These are phyloP conservation scores for Drosophila busckii DNA, from an alignment of 1,140 invertebrate genomes.

Conservation along the genomic window DNA sequence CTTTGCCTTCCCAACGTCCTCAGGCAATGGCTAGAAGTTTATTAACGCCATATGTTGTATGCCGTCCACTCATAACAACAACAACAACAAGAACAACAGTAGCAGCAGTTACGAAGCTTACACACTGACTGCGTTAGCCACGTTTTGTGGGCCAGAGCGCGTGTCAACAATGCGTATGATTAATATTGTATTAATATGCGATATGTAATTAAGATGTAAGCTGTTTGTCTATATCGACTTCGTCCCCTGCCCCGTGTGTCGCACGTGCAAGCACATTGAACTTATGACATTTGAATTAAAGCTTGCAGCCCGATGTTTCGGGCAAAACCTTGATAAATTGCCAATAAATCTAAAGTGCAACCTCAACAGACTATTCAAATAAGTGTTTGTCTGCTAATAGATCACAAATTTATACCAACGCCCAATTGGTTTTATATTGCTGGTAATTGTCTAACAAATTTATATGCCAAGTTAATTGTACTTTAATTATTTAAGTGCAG, in stretches of 20 bases:
- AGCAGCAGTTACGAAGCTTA: constrained; percentile 27
- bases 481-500: constrained; percentile 59
- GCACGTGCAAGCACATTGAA: no score
- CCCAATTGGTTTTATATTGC: background rate
- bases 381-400: constrained; percentile 18
- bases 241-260: no score
- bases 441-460: constrained; percentile 2
- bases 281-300: no score
- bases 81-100: constrained; percentile 28
- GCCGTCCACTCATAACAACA: constrained; percentile 58
- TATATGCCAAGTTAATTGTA: constrained; percentile 40
- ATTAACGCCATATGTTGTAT: constrained; percentile 71
- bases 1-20: constrained; percentile 15
- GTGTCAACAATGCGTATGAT: constrained; percentile 74
- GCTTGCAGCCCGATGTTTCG: no score
- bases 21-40: constrained; percentile 55
- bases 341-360: no score
- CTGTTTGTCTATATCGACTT: constrained; percentile 54
- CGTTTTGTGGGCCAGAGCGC: constrained; percentile 42
- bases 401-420: background rate
- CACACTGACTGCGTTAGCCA: constrained; percentile 34
- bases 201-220: constrained; percentile 76
- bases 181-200: constrained; percentile 77
- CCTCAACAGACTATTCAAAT: no score
- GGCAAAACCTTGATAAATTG: no score